Evolutionary conservation across 2,797 vertebrate genomes (phyloP).

Genomic region (Apogon talboti): DNA sequence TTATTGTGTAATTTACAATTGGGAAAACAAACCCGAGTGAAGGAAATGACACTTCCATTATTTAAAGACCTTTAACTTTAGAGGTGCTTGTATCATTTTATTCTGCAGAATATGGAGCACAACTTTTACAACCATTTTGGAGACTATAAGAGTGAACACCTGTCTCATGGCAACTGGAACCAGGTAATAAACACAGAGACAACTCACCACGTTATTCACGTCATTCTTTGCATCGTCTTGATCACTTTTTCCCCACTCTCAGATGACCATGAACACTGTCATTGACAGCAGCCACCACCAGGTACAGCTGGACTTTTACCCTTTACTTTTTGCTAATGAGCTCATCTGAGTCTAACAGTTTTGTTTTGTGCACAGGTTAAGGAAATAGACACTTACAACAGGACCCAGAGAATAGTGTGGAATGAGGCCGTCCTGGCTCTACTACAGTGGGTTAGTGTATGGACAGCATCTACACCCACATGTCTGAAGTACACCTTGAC

Average conservation of each 20-base stretch:
- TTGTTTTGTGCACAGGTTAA: constrained; percentile 9
- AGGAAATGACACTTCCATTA: no score
- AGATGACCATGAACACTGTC: neutral
- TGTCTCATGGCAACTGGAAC: neutral
- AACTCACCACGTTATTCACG: neutral
- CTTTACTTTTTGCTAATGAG: neutral
- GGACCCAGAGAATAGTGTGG: neutral
- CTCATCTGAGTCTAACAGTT: neutral
- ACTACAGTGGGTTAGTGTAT: constrained; percentile 48
- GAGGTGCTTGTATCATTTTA: neutral
- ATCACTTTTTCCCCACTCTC: neutral
- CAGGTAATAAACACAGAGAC: constrained; percentile 16
- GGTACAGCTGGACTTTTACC: constrained; percentile 15
- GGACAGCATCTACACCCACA: neutral
- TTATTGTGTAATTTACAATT: no score
- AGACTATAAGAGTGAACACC: neutral
- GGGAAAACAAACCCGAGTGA: no score
- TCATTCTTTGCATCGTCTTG: neutral
- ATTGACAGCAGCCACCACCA: neutral
- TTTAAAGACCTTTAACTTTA: neutral
- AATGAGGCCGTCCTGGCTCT: neutral
- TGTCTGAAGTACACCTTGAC: neutral
- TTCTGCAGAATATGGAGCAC: constrained; percentile 32
- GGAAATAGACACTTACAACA: neutral
- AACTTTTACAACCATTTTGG: neutral